Conservation (phyloP, 2,797 vertebrate genomes). For the Mionectes olivaceus region DNA sequence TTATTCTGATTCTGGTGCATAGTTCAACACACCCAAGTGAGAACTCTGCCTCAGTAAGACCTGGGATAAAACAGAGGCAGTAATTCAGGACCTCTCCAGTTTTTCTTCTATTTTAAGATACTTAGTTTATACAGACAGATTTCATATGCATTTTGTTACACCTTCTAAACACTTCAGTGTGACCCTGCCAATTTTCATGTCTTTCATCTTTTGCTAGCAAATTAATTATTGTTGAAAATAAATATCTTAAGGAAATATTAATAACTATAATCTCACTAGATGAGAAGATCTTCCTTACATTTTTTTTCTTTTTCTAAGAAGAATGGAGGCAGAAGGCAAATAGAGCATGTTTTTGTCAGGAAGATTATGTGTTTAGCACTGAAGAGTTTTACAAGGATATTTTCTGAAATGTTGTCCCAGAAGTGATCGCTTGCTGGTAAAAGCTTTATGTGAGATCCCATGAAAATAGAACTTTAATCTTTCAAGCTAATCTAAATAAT, state of each 20-base stretch:
- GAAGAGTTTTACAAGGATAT: slow-evolving; percentile 36
- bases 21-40: not conserved
- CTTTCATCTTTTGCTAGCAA: not conserved
- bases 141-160: not conserved
- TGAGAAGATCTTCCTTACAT: not conserved
- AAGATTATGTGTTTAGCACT: slow-evolving; percentile 55
- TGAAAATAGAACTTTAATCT: slow-evolving; percentile 59
- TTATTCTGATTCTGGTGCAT: slow-evolving; percentile 18
- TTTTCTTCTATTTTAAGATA: not conserved
- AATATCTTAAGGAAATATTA: not conserved
- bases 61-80: not conserved
- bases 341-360: slow-evolving; percentile 47
- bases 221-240: not conserved
- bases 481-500: slow-evolving; percentile 63
- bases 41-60: not conserved
- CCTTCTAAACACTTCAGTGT: not conserved
- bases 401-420: slow-evolving; percentile 54
- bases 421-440: slow-evolving; percentile 61
- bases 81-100: not conserved
- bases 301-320: not conserved
- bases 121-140: not conserved
- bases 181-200: not conserved
- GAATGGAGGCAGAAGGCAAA: not conserved
- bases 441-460: slow-evolving; percentile 54
- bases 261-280: not conserved